phyloP scores from a whole-genome alignment of 1,140 invertebrate genomes.

The Oedothorax gibbosus region DNA sequence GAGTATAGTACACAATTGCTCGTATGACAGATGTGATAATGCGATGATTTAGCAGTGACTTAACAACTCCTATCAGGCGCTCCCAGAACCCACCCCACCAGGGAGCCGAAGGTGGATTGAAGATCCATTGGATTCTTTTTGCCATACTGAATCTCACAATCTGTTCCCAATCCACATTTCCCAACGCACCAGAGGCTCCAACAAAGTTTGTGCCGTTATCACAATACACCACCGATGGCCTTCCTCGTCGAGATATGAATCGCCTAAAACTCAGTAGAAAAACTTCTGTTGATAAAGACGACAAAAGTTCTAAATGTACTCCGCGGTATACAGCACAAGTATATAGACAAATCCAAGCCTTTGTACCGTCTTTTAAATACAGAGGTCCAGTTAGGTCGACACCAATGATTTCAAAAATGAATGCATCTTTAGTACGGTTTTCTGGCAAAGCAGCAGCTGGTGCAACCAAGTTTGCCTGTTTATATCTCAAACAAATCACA shows the following conservation, averaged over 20 bases:
- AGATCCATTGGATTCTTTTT: not conserved
- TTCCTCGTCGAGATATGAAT: not conserved
- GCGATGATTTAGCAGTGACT: not conserved
- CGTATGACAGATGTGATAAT: not conserved
- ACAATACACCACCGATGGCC: not conserved
- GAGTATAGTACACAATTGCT: no score
- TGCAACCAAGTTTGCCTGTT: not conserved
- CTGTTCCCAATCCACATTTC: not conserved
- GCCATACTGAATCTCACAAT: not conserved
- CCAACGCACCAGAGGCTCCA: not conserved
- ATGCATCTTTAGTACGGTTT: not conserved
- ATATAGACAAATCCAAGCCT: not conserved
- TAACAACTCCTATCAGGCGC: not conserved
- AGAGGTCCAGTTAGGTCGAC: not conserved
- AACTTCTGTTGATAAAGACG: not conserved
- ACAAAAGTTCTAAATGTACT: not conserved
- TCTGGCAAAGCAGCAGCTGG: not conserved
- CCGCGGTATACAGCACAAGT: not conserved
- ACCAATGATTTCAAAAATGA: not conserved
- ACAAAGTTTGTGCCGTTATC: not conserved
- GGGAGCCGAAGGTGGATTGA: not conserved
- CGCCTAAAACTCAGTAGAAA: not conserved
- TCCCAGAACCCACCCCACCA: not conserved
- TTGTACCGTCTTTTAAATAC: not conserved
- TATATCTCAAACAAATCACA: not conserved